Evolutionary conservation across 2,113 vertebrate genomes (phyloP), one percentile per base, ranked within the genome.

Genomic region (Hippoglossus stenolepis): DNA sequence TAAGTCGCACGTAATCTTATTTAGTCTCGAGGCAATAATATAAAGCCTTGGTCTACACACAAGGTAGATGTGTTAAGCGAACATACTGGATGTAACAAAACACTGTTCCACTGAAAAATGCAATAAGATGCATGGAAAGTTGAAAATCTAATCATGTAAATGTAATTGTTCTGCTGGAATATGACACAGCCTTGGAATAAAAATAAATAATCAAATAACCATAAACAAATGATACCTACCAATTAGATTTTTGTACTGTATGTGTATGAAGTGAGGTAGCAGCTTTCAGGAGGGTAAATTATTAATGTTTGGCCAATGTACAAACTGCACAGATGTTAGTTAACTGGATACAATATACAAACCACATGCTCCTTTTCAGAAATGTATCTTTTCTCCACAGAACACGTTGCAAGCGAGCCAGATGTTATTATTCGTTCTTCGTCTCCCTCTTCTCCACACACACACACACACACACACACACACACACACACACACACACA

Each of bases 81-180:
- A 7, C 5, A 53, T 7, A 51, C 14, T 18, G 49, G 14, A 51
- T 74, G 66, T 57, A 75, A 71, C 20, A 8, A 26, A 62, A 57
- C 40, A 31, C 64, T 15, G 9, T n/a, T 61, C n/a, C 18, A 35
- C 15, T 64, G 63, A 77, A 51, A 68, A 68, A 49, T n/a, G 20
- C 59, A 62, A 75, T 58, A 35, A 31, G n/a, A 15, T 74, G 67
- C 75, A 9, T 45, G 12, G 12, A 63, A 24, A 47, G 15, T 2
- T 0, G 24, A 20, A 66, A 66, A 75, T 68, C 14, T 28, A 70
- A 80, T 76, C 7, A n/a, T 28, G 24, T 64, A 28, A 76, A 83
- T 74, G 38, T 40, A 68, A 85, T 89, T 75, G 75, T 62, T 43
- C 3, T 21, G 23, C 58, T 54, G 51, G 43, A 65, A 66, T 45